A percentile compares a stretch with the other conserved stretches of the same genome.
Evolutionary conservation across 2,113 vertebrate species (phyloP).

Genomic region (Eublepharis macularius): DNA sequence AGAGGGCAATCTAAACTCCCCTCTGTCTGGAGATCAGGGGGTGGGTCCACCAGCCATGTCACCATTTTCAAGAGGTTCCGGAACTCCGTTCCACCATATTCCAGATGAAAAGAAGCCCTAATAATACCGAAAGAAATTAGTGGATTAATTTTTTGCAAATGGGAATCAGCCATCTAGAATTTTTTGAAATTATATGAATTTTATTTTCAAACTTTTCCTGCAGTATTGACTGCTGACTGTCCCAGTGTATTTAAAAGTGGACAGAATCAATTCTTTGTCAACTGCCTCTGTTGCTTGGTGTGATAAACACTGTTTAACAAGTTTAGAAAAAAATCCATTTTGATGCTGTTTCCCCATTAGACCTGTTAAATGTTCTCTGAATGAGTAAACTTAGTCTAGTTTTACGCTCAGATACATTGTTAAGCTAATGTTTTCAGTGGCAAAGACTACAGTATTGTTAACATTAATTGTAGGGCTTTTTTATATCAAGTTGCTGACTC

Average conservation of each 20-base stretch:
- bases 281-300: constrained; percentile 55
- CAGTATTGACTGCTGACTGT: constrained; percentile 56
- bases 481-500: constrained; percentile 45
- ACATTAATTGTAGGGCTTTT: constrained; percentile 52
- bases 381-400: constrained; percentile 46
- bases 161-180: too few relatives aligned
- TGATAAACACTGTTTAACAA: constrained; percentile 71
- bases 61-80: too few relatives aligned
- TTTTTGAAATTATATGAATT: constrained; percentile 48
- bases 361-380: constrained; percentile 58
- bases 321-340: constrained; percentile 72
- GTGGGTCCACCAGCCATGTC: too few relatives aligned
- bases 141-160: constrained; percentile 37
- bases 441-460: constrained; percentile 21
- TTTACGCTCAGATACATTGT: constrained; percentile 51
- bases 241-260: constrained; percentile 53
- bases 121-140: constrained; percentile 56
- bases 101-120: too few relatives aligned
- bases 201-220: constrained; percentile 70
- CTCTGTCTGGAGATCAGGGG: too few relatives aligned
- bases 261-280: constrained; percentile 64
- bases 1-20: too few relatives aligned
- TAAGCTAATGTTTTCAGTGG: constrained; percentile 55
- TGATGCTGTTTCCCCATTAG: constrained; percentile 67
- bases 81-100: too few relatives aligned